Percentiles rank a stretch among this genome's conserved stretches.
phyloP scores from a whole-genome alignment of 2,888 invertebrate species.

The Magallana nippona region DNA sequence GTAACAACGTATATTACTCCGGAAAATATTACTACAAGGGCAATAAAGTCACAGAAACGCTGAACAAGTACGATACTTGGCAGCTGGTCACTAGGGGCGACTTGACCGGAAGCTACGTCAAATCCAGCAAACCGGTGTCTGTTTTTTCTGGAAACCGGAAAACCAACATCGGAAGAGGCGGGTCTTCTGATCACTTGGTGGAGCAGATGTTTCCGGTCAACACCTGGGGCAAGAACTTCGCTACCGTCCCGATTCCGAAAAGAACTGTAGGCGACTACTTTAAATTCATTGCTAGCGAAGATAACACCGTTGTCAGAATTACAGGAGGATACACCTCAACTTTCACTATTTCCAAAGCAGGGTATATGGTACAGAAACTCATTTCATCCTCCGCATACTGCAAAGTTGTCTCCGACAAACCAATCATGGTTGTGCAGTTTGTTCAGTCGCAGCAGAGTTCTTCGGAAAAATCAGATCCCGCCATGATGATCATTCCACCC shows the following conservation, averaged over 20 bases:
- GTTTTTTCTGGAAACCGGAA: constrained; percentile 64
- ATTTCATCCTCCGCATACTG: constrained; percentile 51
- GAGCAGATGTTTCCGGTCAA: constrained; percentile 63
- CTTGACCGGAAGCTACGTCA: constrained; percentile 64
- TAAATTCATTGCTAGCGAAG: constrained; percentile 55
- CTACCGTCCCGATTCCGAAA: constrained; percentile 62
- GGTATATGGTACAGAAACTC: constrained; percentile 45
- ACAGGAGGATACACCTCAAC: constrained; percentile 45
- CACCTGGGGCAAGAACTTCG: constrained; percentile 67
- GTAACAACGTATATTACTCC: constrained; percentile 17
- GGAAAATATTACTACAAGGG: constrained; percentile 39
- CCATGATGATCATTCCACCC: constrained; percentile 67
- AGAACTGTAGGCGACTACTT: constrained; percentile 62
- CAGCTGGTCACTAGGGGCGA: constrained; percentile 47
- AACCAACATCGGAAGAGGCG: constrained; percentile 50
- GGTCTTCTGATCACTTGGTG: constrained; percentile 56
- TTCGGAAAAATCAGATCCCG: constrained; percentile 65
- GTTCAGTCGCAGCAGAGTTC: constrained; percentile 61
- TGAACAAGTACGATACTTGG: constrained; percentile 43
- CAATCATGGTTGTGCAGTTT: constrained; percentile 65
- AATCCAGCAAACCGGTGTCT: constrained; percentile 59
- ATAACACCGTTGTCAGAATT: constrained; percentile 45
- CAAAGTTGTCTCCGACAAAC: constrained; percentile 53
- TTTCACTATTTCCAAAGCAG: constrained; percentile 45
- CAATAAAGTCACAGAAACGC: constrained; percentile 13